These are phyloP conservation scores for Apotomis betuletana DNA, from an alignment of 2,888 invertebrate species.

Conservation along the genomic window DNA sequence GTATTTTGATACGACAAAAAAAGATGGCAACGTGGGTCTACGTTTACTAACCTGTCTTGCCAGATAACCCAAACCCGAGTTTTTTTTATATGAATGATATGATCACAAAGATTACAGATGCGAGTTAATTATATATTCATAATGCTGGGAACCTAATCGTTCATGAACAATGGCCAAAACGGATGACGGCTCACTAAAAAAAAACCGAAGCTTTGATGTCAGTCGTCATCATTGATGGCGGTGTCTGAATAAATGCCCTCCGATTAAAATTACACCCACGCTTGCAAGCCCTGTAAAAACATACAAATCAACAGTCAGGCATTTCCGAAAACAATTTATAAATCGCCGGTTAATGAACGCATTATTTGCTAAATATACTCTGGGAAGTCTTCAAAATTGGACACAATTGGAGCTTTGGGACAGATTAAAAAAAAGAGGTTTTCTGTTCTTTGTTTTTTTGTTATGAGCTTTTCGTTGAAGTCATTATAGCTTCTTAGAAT, in stretches of 20 bases:
- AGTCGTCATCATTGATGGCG: background rate
- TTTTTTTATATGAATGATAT: background rate
- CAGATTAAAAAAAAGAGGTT: too few relatives aligned
- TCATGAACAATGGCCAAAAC: background rate
- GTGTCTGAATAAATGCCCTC: background rate
- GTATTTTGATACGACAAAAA: too few relatives aligned
- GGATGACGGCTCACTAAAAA: background rate
- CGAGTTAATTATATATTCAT: background rate
- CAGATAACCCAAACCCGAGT: background rate
- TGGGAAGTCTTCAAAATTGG: slow-evolving; percentile 12
- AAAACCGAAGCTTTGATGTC: slow-evolving; percentile 2
- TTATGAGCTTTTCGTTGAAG: too few relatives aligned
- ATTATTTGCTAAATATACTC: slow-evolving; percentile 27
- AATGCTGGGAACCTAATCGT: background rate
- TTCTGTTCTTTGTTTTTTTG: too few relatives aligned
- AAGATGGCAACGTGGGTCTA: too few relatives aligned
- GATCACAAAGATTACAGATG: background rate
- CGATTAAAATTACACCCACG: slow-evolving; percentile 14
- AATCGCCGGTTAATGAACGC: slow-evolving; percentile 24
- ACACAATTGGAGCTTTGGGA: slow-evolving; percentile 5
- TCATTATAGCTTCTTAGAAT: slow-evolving; percentile 16
- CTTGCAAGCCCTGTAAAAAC: slow-evolving; percentile 9
- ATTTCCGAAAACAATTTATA: slow-evolving; percentile 35
- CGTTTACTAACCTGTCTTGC: background rate
- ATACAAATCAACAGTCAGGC: slow-evolving; percentile 19